These are phyloP conservation scores for Mesoligia furuncula DNA, from an alignment of 2,888 invertebrate genomes.

Conservation along the genomic window DNA sequence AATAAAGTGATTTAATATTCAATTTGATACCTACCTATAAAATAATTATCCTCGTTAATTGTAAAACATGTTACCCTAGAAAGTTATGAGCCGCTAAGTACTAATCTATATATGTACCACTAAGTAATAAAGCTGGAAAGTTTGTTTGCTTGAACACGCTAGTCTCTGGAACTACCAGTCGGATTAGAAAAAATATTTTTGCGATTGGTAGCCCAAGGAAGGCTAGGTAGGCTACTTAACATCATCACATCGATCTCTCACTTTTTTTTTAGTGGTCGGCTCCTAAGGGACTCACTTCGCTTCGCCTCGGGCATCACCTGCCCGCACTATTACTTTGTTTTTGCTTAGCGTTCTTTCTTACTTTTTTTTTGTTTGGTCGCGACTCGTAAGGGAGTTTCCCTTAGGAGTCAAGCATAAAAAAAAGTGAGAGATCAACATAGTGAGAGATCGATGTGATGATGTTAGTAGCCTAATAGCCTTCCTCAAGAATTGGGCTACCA, in stretches of 20 bases:
- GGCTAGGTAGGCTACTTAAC: not conserved
- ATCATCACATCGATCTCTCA: not conserved
- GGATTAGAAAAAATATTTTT: not conserved
- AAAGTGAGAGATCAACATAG: too few species aligned
- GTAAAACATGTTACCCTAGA: not conserved
- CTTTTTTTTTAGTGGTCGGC: too few species aligned
- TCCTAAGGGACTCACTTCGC: too few species aligned
- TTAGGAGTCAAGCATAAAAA: not conserved
- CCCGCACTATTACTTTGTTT: too few species aligned
- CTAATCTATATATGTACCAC: not conserved
- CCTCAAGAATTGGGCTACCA: too few species aligned
- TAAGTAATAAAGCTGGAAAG: not conserved
- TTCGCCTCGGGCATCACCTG: too few species aligned
- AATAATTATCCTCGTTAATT: slow-evolving; percentile 7
- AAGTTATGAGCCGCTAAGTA: not conserved
- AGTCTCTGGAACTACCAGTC: not conserved
- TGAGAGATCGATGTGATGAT: too few species aligned
- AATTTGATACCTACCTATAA: too few species aligned
- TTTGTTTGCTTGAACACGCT: not conserved
- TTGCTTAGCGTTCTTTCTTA: too few species aligned
- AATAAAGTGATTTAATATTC: not conserved
- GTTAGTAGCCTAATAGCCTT: too few species aligned
- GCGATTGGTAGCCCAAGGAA: not conserved
- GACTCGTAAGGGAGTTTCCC: too few species aligned
- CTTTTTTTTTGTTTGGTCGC: too few species aligned